Base-by-base conservation (phyloP, 1,140 invertebrate species). In the Metopolophium dirhodum region DNA sequence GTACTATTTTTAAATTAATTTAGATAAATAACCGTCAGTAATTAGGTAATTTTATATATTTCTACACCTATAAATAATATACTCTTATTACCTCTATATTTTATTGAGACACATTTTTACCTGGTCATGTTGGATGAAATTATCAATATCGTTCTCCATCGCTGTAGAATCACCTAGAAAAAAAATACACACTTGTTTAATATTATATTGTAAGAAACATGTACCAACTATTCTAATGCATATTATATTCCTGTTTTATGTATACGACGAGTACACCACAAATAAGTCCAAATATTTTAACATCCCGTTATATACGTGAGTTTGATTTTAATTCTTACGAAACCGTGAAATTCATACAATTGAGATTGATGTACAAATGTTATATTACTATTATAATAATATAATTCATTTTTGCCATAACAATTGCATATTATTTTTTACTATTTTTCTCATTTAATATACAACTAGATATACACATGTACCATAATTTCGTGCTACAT, bases 351-450 rank as follows among this genome's bases (percentile, higher is more conserved):
- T 93, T 54, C 49, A 26, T 51, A 47, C 61, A 49, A 83, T 83
- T n/a, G 68, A 90, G 37, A 68, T 61, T 68, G 54, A 90, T 68
- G 54, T 90, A 90, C 57, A 20, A 51, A 92, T 83, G 90, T 92
- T 83, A 23, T 57, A 86, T 57, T 85, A n/a, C 91, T 51, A 86
- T 93, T 93, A 93, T 85, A 93, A 86, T 93, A 93, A 93, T 85
- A 83, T 82, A 93, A 86, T 85, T 93, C 82, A 51, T 93, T 93
- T 85, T 85, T 57, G 82, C 49, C 82, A 11, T 37, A 41, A 86
- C 91, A 93, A 93, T 86, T 45, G 91, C 82, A 57, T 86, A 86
- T 93, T 93, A 83, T 91, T 91, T 90, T 61, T 45, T 51, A 92
- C 77, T 83, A 83, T 83, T 92, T 82, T 83, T 83, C 20, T 92